Base-by-base conservation (phyloP, 2,113 vertebrate species). In the Vidua chalybeata region DNA sequence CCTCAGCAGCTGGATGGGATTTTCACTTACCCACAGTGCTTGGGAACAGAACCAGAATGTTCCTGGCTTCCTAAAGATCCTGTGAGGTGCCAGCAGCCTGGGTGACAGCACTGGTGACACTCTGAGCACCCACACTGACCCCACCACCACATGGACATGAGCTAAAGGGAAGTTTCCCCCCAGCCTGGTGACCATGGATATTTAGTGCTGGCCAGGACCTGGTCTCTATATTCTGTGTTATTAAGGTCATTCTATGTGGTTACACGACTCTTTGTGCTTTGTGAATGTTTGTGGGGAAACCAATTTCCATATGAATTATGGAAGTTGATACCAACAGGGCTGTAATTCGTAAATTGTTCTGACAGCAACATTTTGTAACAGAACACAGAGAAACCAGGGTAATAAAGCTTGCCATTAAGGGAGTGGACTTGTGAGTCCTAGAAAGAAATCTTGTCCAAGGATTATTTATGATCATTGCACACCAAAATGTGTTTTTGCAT, bases 401-500 rank as follows among this genome's bases (percentile, higher is more conserved):
- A 94, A 92, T 94, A 93, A 92, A 91, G 69, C 79, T 83, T 82
- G 69, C 80, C 69, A 67, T 87, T 89, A 71, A 77, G 85, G 91
- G 86, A 94, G 84, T 64, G 71, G 87, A 87, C 85, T 76, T 91
- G 77, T 14, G 67, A 86, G 88, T 91, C 90, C 87, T 89, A 83
- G 68, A 74, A 92, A 91, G 80, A 90, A 88, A 87, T 83, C 95
- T 85, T 90, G 93, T 90, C 90, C 84, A 67, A 69, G 89, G 85
- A 74, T 96, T 96, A 96, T 97, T 96, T 96, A 97, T 92, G 91
- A 92, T 92, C 91, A 84, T 86, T 88, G 51, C 87, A 30, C 51
- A 78, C 75, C 90, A 88, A 93, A 97, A 97, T 86, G 92, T 87
- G 84, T 3, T 90, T 96, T 96, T 91, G 92, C 94, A 93, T 97